Conservation (phyloP, 2,113 vertebrate genomes). For the Cebidichthys violaceus region DNA sequence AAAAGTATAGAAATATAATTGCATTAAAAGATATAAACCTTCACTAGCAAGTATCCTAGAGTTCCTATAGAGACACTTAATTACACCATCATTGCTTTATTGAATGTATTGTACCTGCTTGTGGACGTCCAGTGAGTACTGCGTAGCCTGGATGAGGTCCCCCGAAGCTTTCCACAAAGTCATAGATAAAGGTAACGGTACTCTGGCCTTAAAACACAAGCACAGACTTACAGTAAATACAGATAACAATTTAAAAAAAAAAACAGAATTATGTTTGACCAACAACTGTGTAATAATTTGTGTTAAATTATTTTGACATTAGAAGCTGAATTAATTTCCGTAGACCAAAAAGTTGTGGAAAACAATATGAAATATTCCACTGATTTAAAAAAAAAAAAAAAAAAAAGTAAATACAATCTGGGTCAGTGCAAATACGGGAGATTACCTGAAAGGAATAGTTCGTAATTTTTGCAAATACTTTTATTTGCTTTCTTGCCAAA, state of each 20-base stretch:
- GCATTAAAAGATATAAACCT: too few species aligned
- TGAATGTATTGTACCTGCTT: conserved; percentile 69
- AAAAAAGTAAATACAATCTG: not conserved
- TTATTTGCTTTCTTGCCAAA: not conserved
- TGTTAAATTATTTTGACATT: not conserved
- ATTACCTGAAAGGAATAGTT: not conserved
- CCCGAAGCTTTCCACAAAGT: conserved; percentile 81
- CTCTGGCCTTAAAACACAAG: conserved; percentile 78
- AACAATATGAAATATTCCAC: not conserved
- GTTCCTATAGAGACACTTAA: not conserved
- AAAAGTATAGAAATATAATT: too few species aligned
- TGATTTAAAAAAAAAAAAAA: not conserved
- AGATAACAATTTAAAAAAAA: not conserved
- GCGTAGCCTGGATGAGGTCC: conserved; percentile 83
- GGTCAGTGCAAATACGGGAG: not conserved
- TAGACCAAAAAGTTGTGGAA: not conserved
- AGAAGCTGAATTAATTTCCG: not conserved
- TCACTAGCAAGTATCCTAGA: not conserved
- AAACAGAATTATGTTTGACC: not conserved
- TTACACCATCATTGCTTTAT: not conserved
- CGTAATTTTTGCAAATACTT: not conserved
- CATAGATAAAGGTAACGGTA: conserved; percentile 79
- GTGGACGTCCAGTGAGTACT: conserved; percentile 75
- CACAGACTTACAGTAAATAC: not conserved
- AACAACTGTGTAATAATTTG: not conserved